phyloP scores from a whole-genome alignment of 2,888 invertebrate species.

The Acleris sparsana region DNA sequence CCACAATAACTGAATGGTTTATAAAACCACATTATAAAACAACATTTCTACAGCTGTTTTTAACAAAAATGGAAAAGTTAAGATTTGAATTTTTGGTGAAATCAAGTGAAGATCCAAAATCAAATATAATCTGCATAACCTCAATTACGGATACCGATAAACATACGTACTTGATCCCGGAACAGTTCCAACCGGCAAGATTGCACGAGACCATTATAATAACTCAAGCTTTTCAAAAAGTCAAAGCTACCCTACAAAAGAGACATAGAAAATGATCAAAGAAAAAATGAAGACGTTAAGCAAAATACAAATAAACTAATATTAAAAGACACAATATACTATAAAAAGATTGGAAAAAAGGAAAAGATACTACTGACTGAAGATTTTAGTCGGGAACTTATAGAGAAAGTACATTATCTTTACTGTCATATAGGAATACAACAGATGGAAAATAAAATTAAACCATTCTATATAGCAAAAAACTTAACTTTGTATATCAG shows the following conservation, averaged over 20 bases:
- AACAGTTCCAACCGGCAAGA: neutral
- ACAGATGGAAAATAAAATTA: conserved; percentile 1
- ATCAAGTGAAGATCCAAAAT: neutral
- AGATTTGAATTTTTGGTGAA: conserved; percentile 4
- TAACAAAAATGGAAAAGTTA: neutral
- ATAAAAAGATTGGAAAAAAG: too few species aligned
- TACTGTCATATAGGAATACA: conserved; percentile 1
- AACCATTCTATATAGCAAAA: conserved; percentile 1
- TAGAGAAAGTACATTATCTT: neutral
- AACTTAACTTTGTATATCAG: neutral
- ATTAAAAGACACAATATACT: too few species aligned
- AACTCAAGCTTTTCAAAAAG: conserved; percentile 4
- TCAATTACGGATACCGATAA: neutral
- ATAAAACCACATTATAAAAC: too few species aligned
- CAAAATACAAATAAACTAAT: too few species aligned
- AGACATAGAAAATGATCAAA: too few species aligned
- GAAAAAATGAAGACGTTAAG: too few species aligned
- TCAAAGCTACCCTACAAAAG: neutral
- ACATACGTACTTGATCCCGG: neutral
- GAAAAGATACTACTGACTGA: too few species aligned
- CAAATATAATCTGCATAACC: conserved; percentile 4
- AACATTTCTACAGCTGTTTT: neutral
- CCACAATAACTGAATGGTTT: too few species aligned
- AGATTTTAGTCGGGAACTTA: too few species aligned
- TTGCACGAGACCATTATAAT: neutral